Evolutionary conservation across 2,888 invertebrate genomes (phyloP).

Genomic region (Biston stratarius): DNA sequence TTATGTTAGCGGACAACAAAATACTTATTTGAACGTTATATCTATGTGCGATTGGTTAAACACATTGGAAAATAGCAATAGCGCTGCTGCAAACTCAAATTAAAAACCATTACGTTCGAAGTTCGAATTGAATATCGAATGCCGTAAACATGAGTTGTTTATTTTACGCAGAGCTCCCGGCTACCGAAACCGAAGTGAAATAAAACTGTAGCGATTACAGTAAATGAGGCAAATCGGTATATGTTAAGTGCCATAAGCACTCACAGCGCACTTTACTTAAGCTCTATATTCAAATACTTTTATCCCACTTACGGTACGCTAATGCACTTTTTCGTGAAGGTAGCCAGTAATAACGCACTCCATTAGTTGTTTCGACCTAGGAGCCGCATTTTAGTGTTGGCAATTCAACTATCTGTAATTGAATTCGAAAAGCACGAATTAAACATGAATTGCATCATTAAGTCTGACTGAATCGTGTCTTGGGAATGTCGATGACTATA

Average conservation of each 20-base stretch:
- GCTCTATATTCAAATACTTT: constrained; percentile 83
- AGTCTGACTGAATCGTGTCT: constrained; percentile 11
- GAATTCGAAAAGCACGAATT: constrained; percentile 36
- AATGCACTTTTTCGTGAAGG: constrained; percentile 83
- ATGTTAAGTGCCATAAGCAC: constrained; percentile 78
- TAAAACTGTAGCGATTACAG: constrained; percentile 73
- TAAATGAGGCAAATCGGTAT: constrained; percentile 76
- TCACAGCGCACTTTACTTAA: constrained; percentile 78
- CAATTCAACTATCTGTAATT: constrained; percentile 53
- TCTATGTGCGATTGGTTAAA: constrained; percentile 37
- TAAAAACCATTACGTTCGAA: constrained; percentile 57
- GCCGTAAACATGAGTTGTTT: constrained; percentile 57
- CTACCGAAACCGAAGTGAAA: constrained; percentile 60
- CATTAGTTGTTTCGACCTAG: constrained; percentile 76
- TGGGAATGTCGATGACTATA: constrained; percentile 5
- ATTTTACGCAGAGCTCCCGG: constrained; percentile 53
- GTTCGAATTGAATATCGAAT: constrained; percentile 60
- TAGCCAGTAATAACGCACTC: constrained; percentile 76
- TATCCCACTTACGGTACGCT: constrained; percentile 79
- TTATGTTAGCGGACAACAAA: not conserved
- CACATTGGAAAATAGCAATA: constrained; percentile 43
- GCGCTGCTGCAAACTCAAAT: constrained; percentile 49
- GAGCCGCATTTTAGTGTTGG: constrained; percentile 61
- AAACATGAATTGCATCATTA: constrained; percentile 35
- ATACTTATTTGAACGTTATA: constrained; percentile 17